Evolutionary conservation across 2,888 invertebrate species (phyloP).

Genomic region (Ctena decussata): DNA sequence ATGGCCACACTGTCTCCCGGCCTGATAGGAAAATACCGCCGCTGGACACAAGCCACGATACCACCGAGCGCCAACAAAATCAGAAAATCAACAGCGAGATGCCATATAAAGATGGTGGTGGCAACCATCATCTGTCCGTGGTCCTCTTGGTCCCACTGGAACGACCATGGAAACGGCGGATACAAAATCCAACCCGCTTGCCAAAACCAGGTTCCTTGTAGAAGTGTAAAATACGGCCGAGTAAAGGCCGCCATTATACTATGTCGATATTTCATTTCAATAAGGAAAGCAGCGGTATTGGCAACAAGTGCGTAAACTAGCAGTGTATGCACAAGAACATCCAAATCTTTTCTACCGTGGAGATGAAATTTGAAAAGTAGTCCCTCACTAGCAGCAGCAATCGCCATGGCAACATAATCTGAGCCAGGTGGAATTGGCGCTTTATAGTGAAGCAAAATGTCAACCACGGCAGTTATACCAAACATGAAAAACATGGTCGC

Average conservation of each 20-base stretch:
- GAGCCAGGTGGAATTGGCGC: slow-evolving; percentile 82
- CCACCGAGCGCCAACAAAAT: slow-evolving; percentile 69
- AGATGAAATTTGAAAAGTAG: slow-evolving; percentile 87
- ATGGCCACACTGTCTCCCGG: slow-evolving; percentile 66
- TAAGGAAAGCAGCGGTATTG: slow-evolving; percentile 77
- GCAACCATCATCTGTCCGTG: slow-evolving; percentile 87
- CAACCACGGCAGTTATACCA: slow-evolving; percentile 86
- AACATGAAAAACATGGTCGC: slow-evolving; percentile 88
- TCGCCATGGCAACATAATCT: slow-evolving; percentile 85
- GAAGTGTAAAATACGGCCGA: slow-evolving; percentile 85
- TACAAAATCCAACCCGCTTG: slow-evolving; percentile 88
- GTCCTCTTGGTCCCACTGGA: slow-evolving; percentile 82
- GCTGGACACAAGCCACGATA: slow-evolving; percentile 63
- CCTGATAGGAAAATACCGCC: not conserved
- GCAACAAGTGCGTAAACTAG: slow-evolving; percentile 86
- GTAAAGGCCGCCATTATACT: slow-evolving; percentile 82
- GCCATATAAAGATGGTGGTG: slow-evolving; percentile 84
- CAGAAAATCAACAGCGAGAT: slow-evolving; percentile 72
- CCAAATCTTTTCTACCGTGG: slow-evolving; percentile 85
- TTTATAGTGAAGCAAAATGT: slow-evolving; percentile 83
- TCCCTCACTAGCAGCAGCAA: slow-evolving; percentile 87
- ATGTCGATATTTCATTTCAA: slow-evolving; percentile 85
- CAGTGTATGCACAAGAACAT: slow-evolving; percentile 86
- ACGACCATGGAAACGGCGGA: slow-evolving; percentile 82
- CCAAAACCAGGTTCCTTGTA: slow-evolving; percentile 88